These are phyloP conservation scores for Endotricha flammealis DNA, from an alignment of 2,888 invertebrate species.

Conservation along the genomic window DNA sequence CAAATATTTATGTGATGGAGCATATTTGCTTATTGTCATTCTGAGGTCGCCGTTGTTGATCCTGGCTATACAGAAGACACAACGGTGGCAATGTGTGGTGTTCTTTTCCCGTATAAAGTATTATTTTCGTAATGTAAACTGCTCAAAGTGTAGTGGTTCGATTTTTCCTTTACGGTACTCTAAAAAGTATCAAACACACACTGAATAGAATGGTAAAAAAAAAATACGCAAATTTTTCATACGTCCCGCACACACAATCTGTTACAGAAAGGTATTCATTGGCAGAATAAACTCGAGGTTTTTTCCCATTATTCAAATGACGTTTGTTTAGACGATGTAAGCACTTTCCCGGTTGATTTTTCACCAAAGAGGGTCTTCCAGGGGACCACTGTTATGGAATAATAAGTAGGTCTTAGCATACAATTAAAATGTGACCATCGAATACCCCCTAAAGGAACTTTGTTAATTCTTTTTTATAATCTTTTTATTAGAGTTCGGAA, in stretches of 20 bases:
- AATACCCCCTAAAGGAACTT: constrained; percentile 35
- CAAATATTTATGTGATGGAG: no score
- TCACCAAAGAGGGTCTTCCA: constrained; percentile 22
- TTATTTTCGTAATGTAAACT: no score
- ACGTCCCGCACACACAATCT: constrained; percentile 19
- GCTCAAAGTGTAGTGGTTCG: no score
- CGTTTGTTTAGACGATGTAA: constrained; percentile 35
- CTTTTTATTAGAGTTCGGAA: constrained; percentile 66
- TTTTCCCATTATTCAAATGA: constrained; percentile 37
- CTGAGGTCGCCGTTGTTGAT: no score
- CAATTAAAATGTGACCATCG: constrained; percentile 43
- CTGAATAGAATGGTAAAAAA: constrained; percentile 13
- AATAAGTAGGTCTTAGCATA: constrained; percentile 55
- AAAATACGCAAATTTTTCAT: constrained; percentile 13
- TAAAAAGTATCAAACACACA: constrained; percentile 2
- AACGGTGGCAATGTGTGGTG: no score
- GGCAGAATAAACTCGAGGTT: constrained; percentile 24
- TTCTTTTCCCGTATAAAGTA: no score
- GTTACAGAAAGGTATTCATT: constrained; percentile 23
- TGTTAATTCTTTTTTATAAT: constrained; percentile 59
- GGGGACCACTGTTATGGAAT: constrained; percentile 37
- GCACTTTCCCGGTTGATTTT: constrained; percentile 30
- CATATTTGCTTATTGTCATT: no score
- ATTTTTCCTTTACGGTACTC: no score
- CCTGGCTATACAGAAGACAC: no score